These are phyloP conservation scores for Neosilurus mollespiculum DNA, from an alignment of 2,797 vertebrate species.

Conservation along the genomic window DNA sequence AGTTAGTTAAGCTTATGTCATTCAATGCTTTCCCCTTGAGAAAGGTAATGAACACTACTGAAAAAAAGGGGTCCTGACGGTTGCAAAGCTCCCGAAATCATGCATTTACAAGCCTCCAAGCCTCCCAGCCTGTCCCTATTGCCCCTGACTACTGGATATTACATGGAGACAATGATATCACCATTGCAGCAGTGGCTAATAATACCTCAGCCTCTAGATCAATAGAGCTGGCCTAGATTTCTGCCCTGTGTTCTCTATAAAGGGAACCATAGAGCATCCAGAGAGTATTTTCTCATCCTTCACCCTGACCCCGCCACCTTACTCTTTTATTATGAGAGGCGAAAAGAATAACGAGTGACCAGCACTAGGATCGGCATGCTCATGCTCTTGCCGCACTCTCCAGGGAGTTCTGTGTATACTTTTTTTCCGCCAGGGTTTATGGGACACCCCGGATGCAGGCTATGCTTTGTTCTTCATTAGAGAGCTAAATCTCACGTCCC, in stretches of 20 bases:
- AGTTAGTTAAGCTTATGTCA: constrained; percentile 68
- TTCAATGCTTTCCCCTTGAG: constrained; percentile 57
- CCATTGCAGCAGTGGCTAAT: constrained; percentile 72
- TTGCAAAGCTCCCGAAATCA: constrained; percentile 38
- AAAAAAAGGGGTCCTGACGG: constrained; percentile 34
- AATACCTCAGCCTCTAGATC: constrained; percentile 78
- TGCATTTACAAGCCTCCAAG: not conserved
- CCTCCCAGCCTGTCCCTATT: constrained; percentile 37
- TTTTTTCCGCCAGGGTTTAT: constrained; percentile 46
- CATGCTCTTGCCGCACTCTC: constrained; percentile 41
- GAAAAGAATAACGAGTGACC: constrained; percentile 71
- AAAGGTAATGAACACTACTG: constrained; percentile 23
- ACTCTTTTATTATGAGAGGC: constrained; percentile 69
- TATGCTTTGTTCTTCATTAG: constrained; percentile 71
- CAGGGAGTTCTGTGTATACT: constrained; percentile 46
- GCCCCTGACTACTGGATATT: constrained; percentile 70
- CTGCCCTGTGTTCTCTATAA: constrained; percentile 73
- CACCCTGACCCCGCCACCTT: not conserved
- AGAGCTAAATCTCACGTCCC: constrained; percentile 43
- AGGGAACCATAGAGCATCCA: constrained; percentile 74
- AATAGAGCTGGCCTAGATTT: constrained; percentile 79
- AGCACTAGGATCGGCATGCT: constrained; percentile 54
- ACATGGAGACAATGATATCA: constrained; percentile 75
- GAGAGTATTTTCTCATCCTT: not conserved
- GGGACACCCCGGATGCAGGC: constrained; percentile 59